These are phyloP conservation scores for Acanthurus tractus DNA, from an alignment of 2,797 vertebrate species.

Conservation along the genomic window DNA sequence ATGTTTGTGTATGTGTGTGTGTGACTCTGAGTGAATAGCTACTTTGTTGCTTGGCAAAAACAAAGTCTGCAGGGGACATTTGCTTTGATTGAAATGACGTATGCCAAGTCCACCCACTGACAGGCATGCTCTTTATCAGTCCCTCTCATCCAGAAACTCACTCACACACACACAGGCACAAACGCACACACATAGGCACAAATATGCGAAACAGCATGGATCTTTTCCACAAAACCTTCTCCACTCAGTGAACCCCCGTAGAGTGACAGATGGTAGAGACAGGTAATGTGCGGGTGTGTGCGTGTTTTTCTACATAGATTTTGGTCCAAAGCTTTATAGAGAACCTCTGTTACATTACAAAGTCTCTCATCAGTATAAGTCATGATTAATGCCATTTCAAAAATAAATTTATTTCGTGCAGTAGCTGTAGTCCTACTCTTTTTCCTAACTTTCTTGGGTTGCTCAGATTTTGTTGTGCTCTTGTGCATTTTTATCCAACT, in stretches of 20 bases:
- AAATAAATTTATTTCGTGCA: conserved; percentile 1
- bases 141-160: conserved; percentile 1
- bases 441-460: neutral
- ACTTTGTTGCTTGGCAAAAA: conserved; percentile 42
- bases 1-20: neutral
- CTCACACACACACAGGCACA: conserved; percentile 7
- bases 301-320: neutral
- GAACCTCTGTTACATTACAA: neutral
- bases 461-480: neutral
- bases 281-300: conserved; percentile 31
- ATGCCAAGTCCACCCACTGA: conserved; percentile 33
- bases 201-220: conserved; percentile 58
- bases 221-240: conserved; percentile 53
- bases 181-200: conserved; percentile 16
- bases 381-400: neutral
- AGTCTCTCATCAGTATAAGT: neutral
- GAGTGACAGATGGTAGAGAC: conserved; percentile 73
- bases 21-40: conserved; percentile 24
- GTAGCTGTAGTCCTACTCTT: neutral
- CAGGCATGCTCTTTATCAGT: conserved; percentile 37
- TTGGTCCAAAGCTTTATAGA: conserved; percentile 5
- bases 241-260: conserved; percentile 50
- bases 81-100: conserved; percentile 46
- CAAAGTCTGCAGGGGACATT: conserved; percentile 60
- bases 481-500: neutral